A percentile compares a stretch with the other conserved stretches of the same genome.
phyloP scores from a whole-genome alignment of 2,797 vertebrate species.

The Diglossa cyanea region DNA sequence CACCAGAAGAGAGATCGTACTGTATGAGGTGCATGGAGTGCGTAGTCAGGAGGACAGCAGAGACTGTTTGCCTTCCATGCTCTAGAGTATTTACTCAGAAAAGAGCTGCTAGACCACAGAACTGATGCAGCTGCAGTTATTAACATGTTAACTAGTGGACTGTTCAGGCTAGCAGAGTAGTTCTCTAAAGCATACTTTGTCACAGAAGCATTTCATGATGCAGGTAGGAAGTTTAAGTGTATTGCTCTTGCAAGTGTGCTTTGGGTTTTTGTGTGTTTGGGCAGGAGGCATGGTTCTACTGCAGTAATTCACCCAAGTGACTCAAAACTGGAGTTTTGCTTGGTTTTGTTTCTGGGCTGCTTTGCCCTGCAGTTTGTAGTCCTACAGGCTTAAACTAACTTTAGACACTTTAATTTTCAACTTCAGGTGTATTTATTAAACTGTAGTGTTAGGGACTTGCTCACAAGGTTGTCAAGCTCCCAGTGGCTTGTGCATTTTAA shows the following conservation, averaged over 20 bases:
- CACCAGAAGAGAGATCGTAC: neutral
- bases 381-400: neutral
- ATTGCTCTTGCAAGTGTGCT: neutral
- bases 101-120: neutral
- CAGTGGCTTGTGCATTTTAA: neutral
- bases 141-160: neutral
- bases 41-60: neutral
- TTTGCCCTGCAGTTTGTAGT: neutral
- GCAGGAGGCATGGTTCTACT: neutral
- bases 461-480: neutral
- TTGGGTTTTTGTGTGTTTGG: neutral
- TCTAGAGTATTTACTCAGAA: neutral
- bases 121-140: neutral
- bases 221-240: neutral
- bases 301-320: neutral
- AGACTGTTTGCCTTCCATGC: neutral
- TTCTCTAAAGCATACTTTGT: neutral
- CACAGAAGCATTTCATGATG: neutral
- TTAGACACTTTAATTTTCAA: neutral
- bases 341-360: neutral
- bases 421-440: neutral
- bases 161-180: neutral
- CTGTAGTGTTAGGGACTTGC: neutral
- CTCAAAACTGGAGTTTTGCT: neutral
- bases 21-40: neutral